A percentile compares a stretch with the other conserved stretches of the same genome.
Evolutionary conservation across 2,888 invertebrate species (phyloP).

Genomic region (Dynastes hyllus): DNA sequence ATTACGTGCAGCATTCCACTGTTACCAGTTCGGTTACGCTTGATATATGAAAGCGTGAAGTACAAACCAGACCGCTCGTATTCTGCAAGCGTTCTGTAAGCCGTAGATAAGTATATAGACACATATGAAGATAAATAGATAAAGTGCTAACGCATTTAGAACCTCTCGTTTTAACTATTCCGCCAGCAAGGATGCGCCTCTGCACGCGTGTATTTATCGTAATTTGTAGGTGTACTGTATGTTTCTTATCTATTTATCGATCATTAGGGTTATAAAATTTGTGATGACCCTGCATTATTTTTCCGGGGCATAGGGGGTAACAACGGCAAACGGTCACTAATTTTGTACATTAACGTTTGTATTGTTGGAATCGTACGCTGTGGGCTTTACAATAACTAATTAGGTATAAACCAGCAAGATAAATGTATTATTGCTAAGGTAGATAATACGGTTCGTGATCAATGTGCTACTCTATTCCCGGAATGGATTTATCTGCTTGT

Average conservation of each 20-base stretch:
- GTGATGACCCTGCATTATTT: too few species aligned
- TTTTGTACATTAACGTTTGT: conserved; percentile 27
- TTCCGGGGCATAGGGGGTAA: too few species aligned
- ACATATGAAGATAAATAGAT: conserved; percentile 11
- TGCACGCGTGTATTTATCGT: conserved; percentile 35
- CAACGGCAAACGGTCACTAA: too few species aligned
- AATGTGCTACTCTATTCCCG: conserved; percentile 7
- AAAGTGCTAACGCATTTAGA: not conserved
- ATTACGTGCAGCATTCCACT: not conserved
- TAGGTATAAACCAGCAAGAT: conserved; percentile 34
- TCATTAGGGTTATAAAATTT: conserved; percentile 38
- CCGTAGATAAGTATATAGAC: not conserved
- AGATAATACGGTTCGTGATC: conserved; percentile 22
- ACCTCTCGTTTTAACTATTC: conserved; percentile 3
- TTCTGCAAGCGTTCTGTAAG: conserved; percentile 1
- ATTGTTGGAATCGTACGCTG: conserved; percentile 40
- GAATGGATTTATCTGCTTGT: conserved; percentile 16
- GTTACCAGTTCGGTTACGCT: conserved; percentile 16
- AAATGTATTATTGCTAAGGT: conserved; percentile 33
- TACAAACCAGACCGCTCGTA: not conserved
- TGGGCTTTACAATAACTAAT: conserved; percentile 46
- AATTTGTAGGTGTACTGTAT: conserved; percentile 40
- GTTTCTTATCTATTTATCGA: conserved; percentile 38
- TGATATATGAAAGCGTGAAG: conserved; percentile 27
- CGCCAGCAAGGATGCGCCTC: too few species aligned